Conservation (phyloP, 2,113 vertebrate genomes). For the Illadopsis cleaveri region DNA sequence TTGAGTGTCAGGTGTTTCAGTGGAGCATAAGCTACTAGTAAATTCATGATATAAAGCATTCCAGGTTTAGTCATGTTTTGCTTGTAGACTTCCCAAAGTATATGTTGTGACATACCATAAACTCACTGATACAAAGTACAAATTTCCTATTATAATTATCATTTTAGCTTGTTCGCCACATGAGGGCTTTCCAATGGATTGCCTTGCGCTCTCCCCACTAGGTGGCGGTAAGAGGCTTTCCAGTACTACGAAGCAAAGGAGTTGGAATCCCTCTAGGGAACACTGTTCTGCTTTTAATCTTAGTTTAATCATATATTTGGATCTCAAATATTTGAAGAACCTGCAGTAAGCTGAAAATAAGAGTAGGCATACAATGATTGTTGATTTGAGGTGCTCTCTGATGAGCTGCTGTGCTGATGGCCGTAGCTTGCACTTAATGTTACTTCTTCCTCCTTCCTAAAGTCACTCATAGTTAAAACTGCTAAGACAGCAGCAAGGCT, state of each 20-base stretch:
- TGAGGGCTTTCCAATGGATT: not conserved
- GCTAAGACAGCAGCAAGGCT: not conserved
- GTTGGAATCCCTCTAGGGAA: not conserved
- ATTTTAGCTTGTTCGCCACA: not conserved
- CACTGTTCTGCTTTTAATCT: not conserved
- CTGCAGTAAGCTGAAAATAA: not conserved
- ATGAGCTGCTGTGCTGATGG: not conserved
- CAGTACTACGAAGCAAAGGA: not conserved
- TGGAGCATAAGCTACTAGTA: not conserved
- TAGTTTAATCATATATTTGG: not conserved
- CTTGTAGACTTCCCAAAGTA: not conserved
- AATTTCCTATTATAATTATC: not conserved
- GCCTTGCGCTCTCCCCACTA: not conserved
- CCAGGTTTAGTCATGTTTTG: not conserved
- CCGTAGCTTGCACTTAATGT: not conserved
- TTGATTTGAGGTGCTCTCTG: not conserved
- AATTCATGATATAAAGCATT: not conserved
- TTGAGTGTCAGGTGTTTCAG: not conserved
- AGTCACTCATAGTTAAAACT: not conserved
- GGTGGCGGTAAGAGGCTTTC: constrained; percentile 28
- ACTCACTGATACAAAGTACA: not conserved
- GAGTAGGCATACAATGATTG: not conserved
- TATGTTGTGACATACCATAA: not conserved
- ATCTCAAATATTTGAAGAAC: not conserved
- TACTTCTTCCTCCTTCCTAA: not conserved